Evolutionary conservation across 2,113 vertebrate species (phyloP).

Genomic region (Hippocampus barbouri): DNA sequence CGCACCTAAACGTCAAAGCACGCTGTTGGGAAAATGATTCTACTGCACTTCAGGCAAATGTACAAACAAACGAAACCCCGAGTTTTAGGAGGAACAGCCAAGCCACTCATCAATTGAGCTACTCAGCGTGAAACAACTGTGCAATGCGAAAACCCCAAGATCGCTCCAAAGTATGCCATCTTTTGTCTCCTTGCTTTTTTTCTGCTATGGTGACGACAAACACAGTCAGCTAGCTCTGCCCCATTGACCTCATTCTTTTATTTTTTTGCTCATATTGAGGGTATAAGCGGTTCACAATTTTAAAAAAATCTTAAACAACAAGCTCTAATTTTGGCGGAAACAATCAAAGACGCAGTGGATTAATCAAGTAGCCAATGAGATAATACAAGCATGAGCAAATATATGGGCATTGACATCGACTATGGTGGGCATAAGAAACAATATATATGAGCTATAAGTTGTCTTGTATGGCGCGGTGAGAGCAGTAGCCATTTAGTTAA

Average conservation of each 20-base stretch:
- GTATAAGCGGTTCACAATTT: constrained; percentile 37
- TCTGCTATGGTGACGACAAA: constrained; percentile 66
- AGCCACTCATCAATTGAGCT: constrained; percentile 43
- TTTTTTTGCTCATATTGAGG: constrained; percentile 26
- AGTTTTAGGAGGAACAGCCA: constrained; percentile 17
- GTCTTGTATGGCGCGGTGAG: constrained; percentile 47
- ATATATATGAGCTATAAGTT: constrained; percentile 40
- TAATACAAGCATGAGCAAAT: background rate
- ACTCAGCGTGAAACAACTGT: constrained; percentile 30
- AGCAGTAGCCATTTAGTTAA: constrained; percentile 75
- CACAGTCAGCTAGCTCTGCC: constrained; percentile 62
- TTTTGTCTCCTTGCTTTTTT: constrained; percentile 64
- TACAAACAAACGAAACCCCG: constrained; percentile 36
- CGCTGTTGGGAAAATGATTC: constrained; percentile 18
- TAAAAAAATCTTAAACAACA: constrained; percentile 18
- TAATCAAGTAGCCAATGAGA: background rate
- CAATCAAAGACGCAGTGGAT: constrained; percentile 2
- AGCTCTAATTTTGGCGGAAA: constrained; percentile 17
- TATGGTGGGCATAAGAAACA: constrained; percentile 40
- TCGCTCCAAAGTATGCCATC: constrained; percentile 66
- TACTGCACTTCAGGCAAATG: constrained; percentile 15
- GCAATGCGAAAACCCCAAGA: constrained; percentile 57
- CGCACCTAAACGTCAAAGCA: constrained; percentile 9
- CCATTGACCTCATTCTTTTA: constrained; percentile 64
- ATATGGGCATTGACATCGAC: constrained; percentile 13